Evolutionary conservation across 2,888 invertebrate species (phyloP).

Genomic region (Helleia helle): DNA sequence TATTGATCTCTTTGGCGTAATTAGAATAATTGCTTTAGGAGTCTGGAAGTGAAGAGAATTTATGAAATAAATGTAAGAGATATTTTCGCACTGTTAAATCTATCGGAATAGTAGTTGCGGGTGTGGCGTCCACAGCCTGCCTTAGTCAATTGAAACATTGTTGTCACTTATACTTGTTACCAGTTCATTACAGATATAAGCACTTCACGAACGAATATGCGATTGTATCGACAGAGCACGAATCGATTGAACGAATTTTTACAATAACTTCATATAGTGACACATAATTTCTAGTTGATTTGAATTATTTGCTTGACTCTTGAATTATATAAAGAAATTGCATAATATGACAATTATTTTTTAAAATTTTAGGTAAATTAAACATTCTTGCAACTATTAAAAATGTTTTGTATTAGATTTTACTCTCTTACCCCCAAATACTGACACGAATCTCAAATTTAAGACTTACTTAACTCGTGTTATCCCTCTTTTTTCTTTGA

Average conservation of each 20-base stretch:
- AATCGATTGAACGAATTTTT: slow-evolving; percentile 4
- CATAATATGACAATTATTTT: too few species aligned
- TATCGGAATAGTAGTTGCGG: not conserved
- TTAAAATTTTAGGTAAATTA: too few species aligned
- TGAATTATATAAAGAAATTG: too few species aligned
- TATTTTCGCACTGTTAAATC: slow-evolving; percentile 71
- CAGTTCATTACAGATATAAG: slow-evolving; percentile 31
- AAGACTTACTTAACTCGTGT: too few species aligned
- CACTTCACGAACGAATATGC: slow-evolving; percentile 2
- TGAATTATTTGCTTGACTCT: too few species aligned
- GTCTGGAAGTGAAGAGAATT: slow-evolving; percentile 70
- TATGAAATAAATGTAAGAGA: slow-evolving; percentile 63
- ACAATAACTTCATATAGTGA: not conserved
- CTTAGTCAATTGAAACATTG: slow-evolving; percentile 52
- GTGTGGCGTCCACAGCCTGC: slow-evolving; percentile 11
- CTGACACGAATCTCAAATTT: too few species aligned
- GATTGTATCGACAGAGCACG: slow-evolving; percentile 8
- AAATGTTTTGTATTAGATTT: too few species aligned
- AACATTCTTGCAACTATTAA: too few species aligned
- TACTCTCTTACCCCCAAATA: too few species aligned
- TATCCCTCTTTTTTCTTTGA: too few species aligned
- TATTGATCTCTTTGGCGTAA: slow-evolving; percentile 71
- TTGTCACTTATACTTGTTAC: slow-evolving; percentile 55
- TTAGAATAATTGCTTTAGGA: slow-evolving; percentile 65
- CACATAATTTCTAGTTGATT: not conserved